Evolutionary conservation across 2,888 invertebrate genomes (phyloP).

Genomic region (Dimorphilus gyrociliatus): DNA sequence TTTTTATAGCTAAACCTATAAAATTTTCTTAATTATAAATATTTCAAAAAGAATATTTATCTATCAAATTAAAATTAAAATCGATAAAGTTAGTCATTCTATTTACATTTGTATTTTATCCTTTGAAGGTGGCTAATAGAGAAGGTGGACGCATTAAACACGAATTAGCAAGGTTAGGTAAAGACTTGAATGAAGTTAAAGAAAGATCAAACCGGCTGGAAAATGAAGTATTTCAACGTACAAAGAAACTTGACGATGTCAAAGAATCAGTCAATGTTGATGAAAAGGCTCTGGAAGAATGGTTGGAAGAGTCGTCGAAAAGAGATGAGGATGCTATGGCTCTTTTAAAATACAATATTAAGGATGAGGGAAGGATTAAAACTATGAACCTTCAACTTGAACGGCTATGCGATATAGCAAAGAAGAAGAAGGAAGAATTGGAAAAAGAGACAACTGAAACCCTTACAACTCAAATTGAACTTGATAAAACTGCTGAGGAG

Average conservation of each 20-base stretch:
- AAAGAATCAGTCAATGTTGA: conserved; percentile 38
- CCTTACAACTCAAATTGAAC: conserved; percentile 32
- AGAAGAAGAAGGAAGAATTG: conserved; percentile 20
- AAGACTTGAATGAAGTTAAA: conserved; percentile 29
- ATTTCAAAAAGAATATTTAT: too few relatives aligned
- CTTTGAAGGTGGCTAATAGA: conserved; percentile 27
- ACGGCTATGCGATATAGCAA: conserved; percentile 27
- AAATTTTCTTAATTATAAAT: too few relatives aligned
- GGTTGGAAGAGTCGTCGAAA: conserved; percentile 37
- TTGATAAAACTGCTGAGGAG: conserved; percentile 38
- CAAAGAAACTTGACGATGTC: conserved; percentile 33
- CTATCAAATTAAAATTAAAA: too few relatives aligned
- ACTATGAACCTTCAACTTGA: too few relatives aligned
- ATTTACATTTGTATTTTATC: too few relatives aligned
- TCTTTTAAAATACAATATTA: conserved; percentile 33
- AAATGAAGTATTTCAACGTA: conserved; percentile 36
- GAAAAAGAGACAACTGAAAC: conserved; percentile 36
- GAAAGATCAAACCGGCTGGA: conserved; percentile 36
- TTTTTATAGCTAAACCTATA: too few relatives aligned
- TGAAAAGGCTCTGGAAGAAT: conserved; percentile 36
- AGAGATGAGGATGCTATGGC: conserved; percentile 38
- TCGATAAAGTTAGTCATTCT: too few relatives aligned
- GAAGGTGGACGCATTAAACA: conserved; percentile 34
- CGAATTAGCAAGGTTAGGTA: conserved; percentile 27
- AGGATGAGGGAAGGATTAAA: conserved; percentile 37